A percentile compares a stretch with the other conserved stretches of the same genome.
phyloP scores from a whole-genome alignment of 2,888 invertebrate species.

The Diarsia mendica region DNA sequence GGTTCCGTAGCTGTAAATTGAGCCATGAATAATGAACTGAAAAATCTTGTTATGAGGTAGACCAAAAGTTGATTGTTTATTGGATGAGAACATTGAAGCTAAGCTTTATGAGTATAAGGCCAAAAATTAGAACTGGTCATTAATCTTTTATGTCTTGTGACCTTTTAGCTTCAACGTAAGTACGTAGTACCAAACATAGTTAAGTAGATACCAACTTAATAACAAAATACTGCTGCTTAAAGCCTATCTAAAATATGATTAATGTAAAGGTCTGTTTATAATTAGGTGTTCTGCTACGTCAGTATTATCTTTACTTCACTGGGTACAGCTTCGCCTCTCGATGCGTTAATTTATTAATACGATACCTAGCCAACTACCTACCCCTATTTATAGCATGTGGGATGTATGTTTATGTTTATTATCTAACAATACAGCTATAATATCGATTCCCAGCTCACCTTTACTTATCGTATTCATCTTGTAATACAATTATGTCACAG shows the following conservation, averaged over 20 bases:
- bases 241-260: constrained; percentile 11
- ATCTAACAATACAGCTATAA: constrained; percentile 21
- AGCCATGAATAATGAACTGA: not conserved
- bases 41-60: not conserved
- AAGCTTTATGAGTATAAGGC: too few relatives aligned
- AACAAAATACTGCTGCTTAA: constrained; percentile 1
- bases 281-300: constrained; percentile 17
- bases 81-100: not conserved
- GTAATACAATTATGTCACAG: constrained; percentile 48
- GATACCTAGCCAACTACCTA: constrained; percentile 2
- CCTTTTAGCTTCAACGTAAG: constrained; percentile 10
- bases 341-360: constrained; percentile 43
- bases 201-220: not conserved
- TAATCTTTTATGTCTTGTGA: constrained; percentile 33
- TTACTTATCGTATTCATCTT: constrained; percentile 63
- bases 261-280: constrained; percentile 32
- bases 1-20: not conserved
- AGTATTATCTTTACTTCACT: constrained; percentile 39
- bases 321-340: constrained; percentile 13
- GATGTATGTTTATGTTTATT: constrained; percentile 38
- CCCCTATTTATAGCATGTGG: constrained; percentile 21
- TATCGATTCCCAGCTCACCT: constrained; percentile 66
- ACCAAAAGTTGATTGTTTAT: not conserved
- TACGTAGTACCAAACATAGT: not conserved
- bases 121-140: not conserved